These are phyloP conservation scores for Syngnathus scovelli DNA, from an alignment of 2,113 vertebrate genomes.

Conservation along the genomic window DNA sequence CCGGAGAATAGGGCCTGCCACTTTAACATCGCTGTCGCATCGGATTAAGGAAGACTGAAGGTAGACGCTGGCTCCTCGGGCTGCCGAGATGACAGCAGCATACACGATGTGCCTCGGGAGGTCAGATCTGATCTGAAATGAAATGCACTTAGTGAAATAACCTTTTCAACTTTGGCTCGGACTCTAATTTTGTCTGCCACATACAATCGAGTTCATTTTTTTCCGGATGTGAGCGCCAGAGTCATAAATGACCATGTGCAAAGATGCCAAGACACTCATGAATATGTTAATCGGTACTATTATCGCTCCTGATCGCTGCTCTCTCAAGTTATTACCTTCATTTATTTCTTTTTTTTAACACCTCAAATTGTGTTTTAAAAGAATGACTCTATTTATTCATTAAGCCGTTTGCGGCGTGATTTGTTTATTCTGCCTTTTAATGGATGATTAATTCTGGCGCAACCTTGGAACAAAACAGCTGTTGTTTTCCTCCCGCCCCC, in stretches of 20 bases:
- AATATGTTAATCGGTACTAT: constrained; percentile 35
- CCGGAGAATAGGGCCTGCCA: constrained; percentile 1
- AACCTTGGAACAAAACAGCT: constrained; percentile 4
- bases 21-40: neutral
- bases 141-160: neutral
- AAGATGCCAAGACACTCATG: constrained; percentile 18
- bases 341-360: neutral
- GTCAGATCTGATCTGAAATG: neutral
- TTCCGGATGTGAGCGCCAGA: constrained; percentile 3
- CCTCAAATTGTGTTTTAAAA: constrained; percentile 21
- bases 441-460: neutral
- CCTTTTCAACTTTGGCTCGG: constrained; percentile 6
- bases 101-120: neutral
- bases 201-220: constrained; percentile 30
- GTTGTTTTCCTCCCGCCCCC: constrained; percentile 1
- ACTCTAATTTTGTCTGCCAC: constrained; percentile 28
- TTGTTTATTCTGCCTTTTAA: neutral
- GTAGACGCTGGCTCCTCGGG: neutral
- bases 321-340: constrained; percentile 21
- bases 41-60: constrained; percentile 6
- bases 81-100: neutral
- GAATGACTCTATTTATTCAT: constrained; percentile 25
- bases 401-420: neutral
- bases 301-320: constrained; percentile 28
- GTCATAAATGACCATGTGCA: constrained; percentile 44